A percentile compares a stretch with the other conserved stretches of the same genome.
phyloP scores from a whole-genome alignment of 2,888 invertebrate species.

The Oscheius onirici region DNA sequence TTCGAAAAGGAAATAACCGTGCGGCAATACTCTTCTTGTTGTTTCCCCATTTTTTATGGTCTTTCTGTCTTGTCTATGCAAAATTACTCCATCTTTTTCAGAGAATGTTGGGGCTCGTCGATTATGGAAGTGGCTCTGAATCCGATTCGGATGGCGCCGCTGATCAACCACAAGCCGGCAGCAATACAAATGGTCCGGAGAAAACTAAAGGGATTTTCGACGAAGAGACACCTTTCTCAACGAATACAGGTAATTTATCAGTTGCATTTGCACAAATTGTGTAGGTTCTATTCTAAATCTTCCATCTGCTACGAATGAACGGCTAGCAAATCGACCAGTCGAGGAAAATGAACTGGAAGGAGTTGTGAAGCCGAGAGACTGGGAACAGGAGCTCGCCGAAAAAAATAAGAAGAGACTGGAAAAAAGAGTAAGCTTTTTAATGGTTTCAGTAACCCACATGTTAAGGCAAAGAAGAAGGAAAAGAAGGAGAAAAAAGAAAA shows the following conservation, averaged over 20 bases:
- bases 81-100: not conserved
- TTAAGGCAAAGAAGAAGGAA: slow-evolving; percentile 35
- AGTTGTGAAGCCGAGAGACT: slow-evolving; percentile 55
- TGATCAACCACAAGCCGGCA: not conserved
- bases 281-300: not conserved
- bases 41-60: not conserved
- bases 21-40: not conserved
- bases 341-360: slow-evolving; percentile 57
- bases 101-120: slow-evolving; percentile 36
- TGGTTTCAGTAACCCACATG: not conserved
- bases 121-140: slow-evolving; percentile 38
- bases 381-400: slow-evolving; percentile 57
- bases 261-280: not conserved
- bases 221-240: not conserved
- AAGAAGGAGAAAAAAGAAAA: slow-evolving; percentile 39
- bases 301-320: not conserved
- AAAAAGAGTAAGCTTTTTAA: slow-evolving; percentile 35
- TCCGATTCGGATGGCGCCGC: slow-evolving; percentile 31
- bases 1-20: not conserved
- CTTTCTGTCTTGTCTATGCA: too few species aligned
- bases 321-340: not conserved
- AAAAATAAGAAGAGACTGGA: slow-evolving; percentile 41
- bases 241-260: not conserved
- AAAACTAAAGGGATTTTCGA: not conserved
- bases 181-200: not conserved